Evolutionary conservation across 2,888 invertebrate species (phyloP).

Genomic region (Acronicta leporina): DNA sequence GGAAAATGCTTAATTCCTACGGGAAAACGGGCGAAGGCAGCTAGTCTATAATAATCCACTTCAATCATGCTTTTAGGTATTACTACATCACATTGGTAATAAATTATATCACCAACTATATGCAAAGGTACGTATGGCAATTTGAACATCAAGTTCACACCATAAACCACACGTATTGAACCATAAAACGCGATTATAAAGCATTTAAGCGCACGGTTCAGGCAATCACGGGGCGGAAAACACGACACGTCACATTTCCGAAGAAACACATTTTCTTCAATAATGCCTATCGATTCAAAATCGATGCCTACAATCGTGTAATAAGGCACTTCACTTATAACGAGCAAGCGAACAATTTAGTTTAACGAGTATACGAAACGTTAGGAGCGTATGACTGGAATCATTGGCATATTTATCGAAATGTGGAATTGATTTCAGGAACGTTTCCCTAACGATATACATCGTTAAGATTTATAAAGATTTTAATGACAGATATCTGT

Average conservation of each 20-base stretch:
- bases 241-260: conserved; percentile 20
- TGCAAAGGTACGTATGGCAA: conserved; percentile 10
- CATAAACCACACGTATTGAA: conserved; percentile 33
- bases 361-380: conserved; percentile 45
- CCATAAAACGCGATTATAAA: conserved; percentile 33
- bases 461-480: conserved; percentile 17
- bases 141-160: conserved; percentile 23
- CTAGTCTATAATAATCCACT: no score
- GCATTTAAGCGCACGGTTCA: conserved; percentile 21
- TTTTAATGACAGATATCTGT: no score
- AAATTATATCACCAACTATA: background rate
- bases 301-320: conserved; percentile 37
- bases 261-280: conserved; percentile 33
- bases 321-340: conserved; percentile 53
- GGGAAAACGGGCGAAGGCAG: no score
- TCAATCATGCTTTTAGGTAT: background rate
- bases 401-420: conserved; percentile 41
- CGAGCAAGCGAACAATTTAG: conserved; percentile 46
- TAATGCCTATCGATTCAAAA: conserved; percentile 34
- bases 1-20: no score
- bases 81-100: no score
- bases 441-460: conserved; percentile 10
- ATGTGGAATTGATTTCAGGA: conserved; percentile 30
- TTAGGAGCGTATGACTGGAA: conserved; percentile 39
- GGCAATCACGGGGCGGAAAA: conserved; percentile 28